phyloP scores from a whole-genome alignment of 1,140 invertebrate genomes.

The Macrostomum lignano region DNA sequence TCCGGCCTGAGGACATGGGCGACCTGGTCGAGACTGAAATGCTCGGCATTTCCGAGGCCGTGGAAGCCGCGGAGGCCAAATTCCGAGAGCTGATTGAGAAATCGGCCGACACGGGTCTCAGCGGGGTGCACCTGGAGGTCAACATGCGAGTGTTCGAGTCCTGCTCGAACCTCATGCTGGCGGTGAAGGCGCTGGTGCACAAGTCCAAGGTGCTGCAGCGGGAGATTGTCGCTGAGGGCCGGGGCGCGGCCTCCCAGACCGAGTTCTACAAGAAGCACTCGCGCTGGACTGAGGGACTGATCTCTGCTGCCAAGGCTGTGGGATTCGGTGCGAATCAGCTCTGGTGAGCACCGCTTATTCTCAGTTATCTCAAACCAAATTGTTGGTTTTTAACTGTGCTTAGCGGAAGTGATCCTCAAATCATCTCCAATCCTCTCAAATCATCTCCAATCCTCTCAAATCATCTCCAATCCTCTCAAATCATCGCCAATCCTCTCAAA shows the following conservation, averaged over 20 bases:
- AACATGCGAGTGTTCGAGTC: conserved; percentile 85
- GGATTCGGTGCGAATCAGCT: conserved; percentile 71
- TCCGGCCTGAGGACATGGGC: conserved; percentile 29
- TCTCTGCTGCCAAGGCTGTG: conserved; percentile 86
- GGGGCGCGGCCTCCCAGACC: conserved; percentile 46
- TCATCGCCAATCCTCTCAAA: too few relatives aligned
- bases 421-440: too few relatives aligned
- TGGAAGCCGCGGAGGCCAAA: conserved; percentile 30
- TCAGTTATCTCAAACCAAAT: too few relatives aligned
- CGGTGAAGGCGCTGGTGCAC: conserved; percentile 57
- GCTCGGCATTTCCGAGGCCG: conserved; percentile 43
- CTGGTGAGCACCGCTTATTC: conserved; percentile 39
- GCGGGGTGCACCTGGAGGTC: conserved; percentile 78
- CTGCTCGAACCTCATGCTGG: conserved; percentile 66
- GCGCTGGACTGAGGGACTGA: conserved; percentile 87
- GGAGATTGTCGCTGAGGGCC: conserved; percentile 58
- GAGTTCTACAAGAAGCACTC: conserved; percentile 96
- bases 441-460: too few relatives aligned
- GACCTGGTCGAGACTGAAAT: conserved; percentile 61
- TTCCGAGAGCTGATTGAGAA: conserved; percentile 51
- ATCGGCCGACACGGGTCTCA: conserved; percentile 50
- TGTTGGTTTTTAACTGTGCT: too few relatives aligned
- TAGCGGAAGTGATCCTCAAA: too few relatives aligned
- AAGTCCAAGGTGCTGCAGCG: conserved; percentile 57
- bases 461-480: too few relatives aligned